These are phyloP conservation scores for Oscheius sp. DNA, from an alignment of 1,140 invertebrate species.

Conservation along the genomic window DNA sequence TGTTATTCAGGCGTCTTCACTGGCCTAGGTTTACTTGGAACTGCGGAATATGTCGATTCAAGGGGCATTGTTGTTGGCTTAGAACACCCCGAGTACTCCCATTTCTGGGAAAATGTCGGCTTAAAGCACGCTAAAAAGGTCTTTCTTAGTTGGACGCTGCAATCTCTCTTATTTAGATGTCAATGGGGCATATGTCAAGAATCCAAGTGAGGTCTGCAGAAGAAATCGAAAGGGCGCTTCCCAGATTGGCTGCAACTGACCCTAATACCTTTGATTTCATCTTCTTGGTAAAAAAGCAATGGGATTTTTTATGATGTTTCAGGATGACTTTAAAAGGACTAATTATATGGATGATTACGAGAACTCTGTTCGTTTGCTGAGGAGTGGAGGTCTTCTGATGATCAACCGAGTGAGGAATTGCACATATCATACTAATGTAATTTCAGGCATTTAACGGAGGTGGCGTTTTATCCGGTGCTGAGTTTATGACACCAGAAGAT, in stretches of 20 bases:
- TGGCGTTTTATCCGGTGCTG: conserved; percentile 35
- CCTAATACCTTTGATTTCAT: conserved; percentile 48
- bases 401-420: conserved; percentile 20
- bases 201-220: conserved; percentile 46
- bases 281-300: conserved; percentile 26
- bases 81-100: conserved; percentile 42
- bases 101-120: conserved; percentile 44
- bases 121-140: conserved; percentile 40
- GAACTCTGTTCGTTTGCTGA: conserved; percentile 34
- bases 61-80: conserved; percentile 44
- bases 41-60: conserved; percentile 37
- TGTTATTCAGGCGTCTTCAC: conserved; percentile 41
- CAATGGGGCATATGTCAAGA: conserved; percentile 36
- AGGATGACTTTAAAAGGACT: conserved; percentile 38
- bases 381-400: conserved; percentile 38
- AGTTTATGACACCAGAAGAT: conserved; percentile 34
- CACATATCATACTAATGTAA: conserved; percentile 5
- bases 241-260: conserved; percentile 35
- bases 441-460: conserved; percentile 41
- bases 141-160: neutral
- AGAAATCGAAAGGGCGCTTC: conserved; percentile 37
- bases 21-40: conserved; percentile 39
- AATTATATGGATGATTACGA: conserved; percentile 47
- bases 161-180: conserved; percentile 24
- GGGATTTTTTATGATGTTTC: neutral